Percentiles rank a stretch among this genome's conserved stretches.
Evolutionary conservation across 2,797 vertebrate genomes (phyloP).

Genomic region (Parauchenoglanis ngamensis): DNA sequence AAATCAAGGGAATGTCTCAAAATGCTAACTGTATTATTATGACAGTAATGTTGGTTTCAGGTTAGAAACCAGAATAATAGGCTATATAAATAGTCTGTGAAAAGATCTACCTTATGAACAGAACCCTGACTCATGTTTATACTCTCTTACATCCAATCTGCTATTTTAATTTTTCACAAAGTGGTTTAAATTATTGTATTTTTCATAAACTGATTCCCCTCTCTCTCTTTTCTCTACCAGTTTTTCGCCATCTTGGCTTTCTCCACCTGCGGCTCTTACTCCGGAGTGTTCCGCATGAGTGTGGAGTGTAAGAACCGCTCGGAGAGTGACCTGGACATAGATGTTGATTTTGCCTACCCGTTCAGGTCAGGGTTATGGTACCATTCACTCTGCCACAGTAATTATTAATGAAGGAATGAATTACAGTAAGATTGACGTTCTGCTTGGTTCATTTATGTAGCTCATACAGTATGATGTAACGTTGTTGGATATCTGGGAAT

Average conservation of each 20-base stretch:
- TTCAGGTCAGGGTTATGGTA: slow-evolving; percentile 70
- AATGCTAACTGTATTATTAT: not conserved
- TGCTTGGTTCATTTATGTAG: not conserved
- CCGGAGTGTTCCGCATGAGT: slow-evolving; percentile 80
- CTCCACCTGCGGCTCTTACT: slow-evolving; percentile 88
- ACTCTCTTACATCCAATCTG: not conserved
- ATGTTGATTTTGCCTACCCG: slow-evolving; percentile 82
- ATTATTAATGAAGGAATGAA: slow-evolving; percentile 8
- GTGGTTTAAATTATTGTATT: not conserved
- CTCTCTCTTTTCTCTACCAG: slow-evolving; percentile 59
- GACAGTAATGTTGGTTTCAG: not conserved
- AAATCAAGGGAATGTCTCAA: not conserved
- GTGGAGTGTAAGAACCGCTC: slow-evolving; percentile 83
- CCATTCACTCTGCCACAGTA: not conserved
- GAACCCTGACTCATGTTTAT: not conserved
- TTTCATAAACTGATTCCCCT: not conserved
- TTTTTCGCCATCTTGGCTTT: slow-evolving; percentile 92
- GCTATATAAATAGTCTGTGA: not conserved
- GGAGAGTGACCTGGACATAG: slow-evolving; percentile 78
- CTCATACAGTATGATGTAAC: not conserved
- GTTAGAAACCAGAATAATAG: not conserved
- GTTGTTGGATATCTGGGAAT: not conserved
- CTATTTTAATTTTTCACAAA: not conserved
- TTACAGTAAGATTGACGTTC: not conserved
- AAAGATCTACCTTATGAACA: not conserved